Conservation (phyloP, 2,113 vertebrate genomes). For the Eclectus roratus region DNA sequence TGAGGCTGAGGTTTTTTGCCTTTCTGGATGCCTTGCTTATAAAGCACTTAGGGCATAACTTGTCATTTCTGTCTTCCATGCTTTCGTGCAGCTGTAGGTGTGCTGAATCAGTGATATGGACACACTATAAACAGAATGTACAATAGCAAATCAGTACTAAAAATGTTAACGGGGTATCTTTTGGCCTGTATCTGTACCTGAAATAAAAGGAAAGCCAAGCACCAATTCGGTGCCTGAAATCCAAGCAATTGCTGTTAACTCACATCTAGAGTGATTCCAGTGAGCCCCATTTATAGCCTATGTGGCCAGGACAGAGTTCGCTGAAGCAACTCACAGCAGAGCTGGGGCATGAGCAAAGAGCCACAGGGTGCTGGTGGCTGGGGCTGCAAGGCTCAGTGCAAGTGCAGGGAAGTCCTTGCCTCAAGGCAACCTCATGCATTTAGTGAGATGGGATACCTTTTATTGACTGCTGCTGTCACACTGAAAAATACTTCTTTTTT, state of each 20-base stretch:
- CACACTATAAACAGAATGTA: neutral
- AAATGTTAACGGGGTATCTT: neutral
- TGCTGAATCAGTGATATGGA: neutral
- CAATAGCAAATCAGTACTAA: neutral
- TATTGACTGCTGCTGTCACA: neutral
- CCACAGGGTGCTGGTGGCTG: neutral
- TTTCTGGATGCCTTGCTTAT: neutral
- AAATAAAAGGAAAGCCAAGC: neutral
- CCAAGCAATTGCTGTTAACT: neutral
- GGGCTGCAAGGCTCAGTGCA: neutral
- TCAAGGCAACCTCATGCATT: rapidly evolving
- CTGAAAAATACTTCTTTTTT: neutral
- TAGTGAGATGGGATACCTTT: neutral
- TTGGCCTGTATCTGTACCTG: neutral
- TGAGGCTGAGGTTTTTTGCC: neutral
- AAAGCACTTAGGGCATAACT: neutral
- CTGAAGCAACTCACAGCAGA: neutral
- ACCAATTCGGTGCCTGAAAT: neutral
- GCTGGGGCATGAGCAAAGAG: neutral
- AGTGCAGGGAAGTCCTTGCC: neutral
- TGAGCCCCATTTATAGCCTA: rapidly evolving
- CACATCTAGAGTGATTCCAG: neutral
- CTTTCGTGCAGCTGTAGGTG: neutral
- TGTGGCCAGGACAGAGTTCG: neutral
- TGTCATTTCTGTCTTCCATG: neutral